Percentiles rank a stretch among this genome's conserved stretches.
Conservation (phyloP, 2,888 invertebrate species). For the Masnerella sp. region DNA sequence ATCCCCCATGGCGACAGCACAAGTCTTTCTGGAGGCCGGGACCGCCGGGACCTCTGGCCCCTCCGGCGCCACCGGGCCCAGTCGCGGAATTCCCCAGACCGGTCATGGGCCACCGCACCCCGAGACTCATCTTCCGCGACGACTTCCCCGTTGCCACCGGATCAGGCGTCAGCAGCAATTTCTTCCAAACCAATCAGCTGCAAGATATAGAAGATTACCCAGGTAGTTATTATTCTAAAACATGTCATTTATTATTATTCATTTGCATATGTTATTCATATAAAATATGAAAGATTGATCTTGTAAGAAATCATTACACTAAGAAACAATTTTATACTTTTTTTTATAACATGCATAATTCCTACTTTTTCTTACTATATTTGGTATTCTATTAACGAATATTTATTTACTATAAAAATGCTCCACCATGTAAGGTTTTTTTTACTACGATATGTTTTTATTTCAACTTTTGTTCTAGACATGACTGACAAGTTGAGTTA, state of each 20-base stretch:
- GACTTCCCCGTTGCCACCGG: conserved; percentile 71
- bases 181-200: conserved; percentile 75
- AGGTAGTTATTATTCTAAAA: conserved; percentile 64
- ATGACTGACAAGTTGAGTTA: too few species aligned
- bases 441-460: too few species aligned
- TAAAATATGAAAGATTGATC: not conserved
- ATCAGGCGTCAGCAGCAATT: conserved; percentile 66
- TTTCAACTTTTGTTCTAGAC: too few species aligned
- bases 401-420: too few species aligned
- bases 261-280: not conserved
- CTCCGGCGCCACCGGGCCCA: conserved; percentile 41
- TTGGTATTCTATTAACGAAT: too few species aligned
- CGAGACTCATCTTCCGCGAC: conserved; percentile 74
- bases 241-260: not conserved
- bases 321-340: too few species aligned
- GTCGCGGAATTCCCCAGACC: conserved; percentile 65
- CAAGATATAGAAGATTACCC: conserved; percentile 73
- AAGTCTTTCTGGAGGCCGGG: conserved; percentile 72
- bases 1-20: conserved; percentile 72
- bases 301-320: too few species aligned
- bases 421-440: too few species aligned
- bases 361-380: too few species aligned
- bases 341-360: too few species aligned
- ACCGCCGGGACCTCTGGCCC: conserved; percentile 18
- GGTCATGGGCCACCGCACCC: conserved; percentile 75